phyloP scores from a whole-genome alignment of 2,797 vertebrate genomes.

The Chaunax sp. region DNA sequence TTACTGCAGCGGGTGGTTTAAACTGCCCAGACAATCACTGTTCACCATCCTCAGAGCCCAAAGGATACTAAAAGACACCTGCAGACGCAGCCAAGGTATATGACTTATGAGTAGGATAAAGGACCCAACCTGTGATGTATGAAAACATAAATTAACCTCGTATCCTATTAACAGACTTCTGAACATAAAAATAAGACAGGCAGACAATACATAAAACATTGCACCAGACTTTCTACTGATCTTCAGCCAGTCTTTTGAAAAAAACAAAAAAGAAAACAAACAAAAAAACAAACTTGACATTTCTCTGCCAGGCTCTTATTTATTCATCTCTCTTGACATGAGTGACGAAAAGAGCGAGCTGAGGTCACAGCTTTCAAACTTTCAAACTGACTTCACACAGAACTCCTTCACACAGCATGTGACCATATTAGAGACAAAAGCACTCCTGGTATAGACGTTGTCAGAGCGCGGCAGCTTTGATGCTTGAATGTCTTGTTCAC shows the following conservation, averaged over 20 bases:
- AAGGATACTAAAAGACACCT: not conserved
- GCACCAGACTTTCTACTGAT: slow-evolving; percentile 20
- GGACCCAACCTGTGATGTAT: not conserved
- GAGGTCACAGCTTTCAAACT: slow-evolving; percentile 33
- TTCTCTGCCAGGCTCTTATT: slow-evolving; percentile 32
- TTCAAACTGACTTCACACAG: slow-evolving; percentile 22
- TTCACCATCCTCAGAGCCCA: no score
- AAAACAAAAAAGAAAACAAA: slow-evolving; percentile 7
- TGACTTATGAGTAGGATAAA: no score
- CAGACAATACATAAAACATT: slow-evolving; percentile 9
- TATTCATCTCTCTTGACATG: slow-evolving; percentile 40
- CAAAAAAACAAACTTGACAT: slow-evolving; percentile 18
- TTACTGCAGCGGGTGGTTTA: no score
- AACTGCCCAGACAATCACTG: no score
- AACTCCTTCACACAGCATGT: slow-evolving; percentile 12
- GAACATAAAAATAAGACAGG: slow-evolving; percentile 18
- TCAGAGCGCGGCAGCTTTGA: slow-evolving; percentile 44
- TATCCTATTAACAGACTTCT: slow-evolving; percentile 19
- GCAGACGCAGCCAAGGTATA: no score
- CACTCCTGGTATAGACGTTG: slow-evolving; percentile 31
- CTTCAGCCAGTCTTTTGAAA: slow-evolving; percentile 17
- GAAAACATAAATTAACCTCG: not conserved
- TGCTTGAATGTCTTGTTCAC: slow-evolving; percentile 37
- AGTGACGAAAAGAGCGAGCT: slow-evolving; percentile 9
- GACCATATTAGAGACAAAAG: slow-evolving; percentile 32